Base-by-base conservation (phyloP, 2,888 invertebrate species). In the Agrilus mali region DNA sequence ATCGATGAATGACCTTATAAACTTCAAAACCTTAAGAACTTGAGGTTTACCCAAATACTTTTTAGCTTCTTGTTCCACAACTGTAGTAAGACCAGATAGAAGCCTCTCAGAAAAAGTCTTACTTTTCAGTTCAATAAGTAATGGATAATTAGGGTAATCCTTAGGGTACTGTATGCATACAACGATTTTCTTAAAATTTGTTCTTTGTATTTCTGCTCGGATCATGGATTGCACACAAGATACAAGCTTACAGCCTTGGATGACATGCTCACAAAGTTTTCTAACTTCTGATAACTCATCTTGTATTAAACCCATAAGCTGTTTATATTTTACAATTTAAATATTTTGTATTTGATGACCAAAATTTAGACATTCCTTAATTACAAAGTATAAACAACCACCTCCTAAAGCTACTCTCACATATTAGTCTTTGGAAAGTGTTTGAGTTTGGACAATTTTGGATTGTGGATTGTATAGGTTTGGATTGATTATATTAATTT, bases 71-170 rank as follows among this genome's bases (percentile, higher is more conserved):
- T 72, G 68, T 56, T 82, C 77, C 63, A 78, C 73, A 51, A 80
- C 61, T 60, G 71, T 69, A 1, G 77, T 73, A 35, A 85, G 59
- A 42, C 75, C 74, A 43, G 74, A 68, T 7, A 82, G 63, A 43
- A 84, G 65, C 56, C 75, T 79, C 1, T 74, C 71, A 1, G 80
- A 75, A 16, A 84, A 63, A 2, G 75, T 76, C 63, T 80, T 81
- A 55, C 82, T 82, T 59, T 81, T 83, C 7, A 84, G 62, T 61
- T 85, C 82, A 12, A 82, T 63, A 20, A 84, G 63, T 15, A 83
- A 57, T 1, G 73, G 65, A 2, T 65, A 60, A 8, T 65, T 55
- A 0, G 84, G 84, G 63, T 84, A 85, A 36, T 72, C 65, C 33
- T 66, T 60, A 1, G 81, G 75, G 60, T 83, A 85, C 58, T 81